Base-by-base conservation (phyloP, 1,140 invertebrate species). In the Eurosta solidaginis region DNA sequence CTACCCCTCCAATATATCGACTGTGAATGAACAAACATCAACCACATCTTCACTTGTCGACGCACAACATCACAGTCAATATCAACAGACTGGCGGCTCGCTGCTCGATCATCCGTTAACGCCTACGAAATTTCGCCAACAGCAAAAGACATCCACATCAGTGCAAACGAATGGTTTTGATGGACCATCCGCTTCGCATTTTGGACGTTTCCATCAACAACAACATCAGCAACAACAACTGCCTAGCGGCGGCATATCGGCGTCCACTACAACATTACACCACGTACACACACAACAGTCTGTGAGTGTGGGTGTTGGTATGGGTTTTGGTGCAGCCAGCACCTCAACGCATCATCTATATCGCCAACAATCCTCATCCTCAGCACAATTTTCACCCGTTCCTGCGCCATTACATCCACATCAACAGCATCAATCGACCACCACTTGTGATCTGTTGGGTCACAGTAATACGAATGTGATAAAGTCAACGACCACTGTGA, bases 391-490 rank as follows among this genome's bases (percentile, higher is more conserved):
- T 36, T 87, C 85, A 54, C 85, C 85, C 27, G 78, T 85, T 79
- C 85, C 85, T 68, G 78, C 83, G 49, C 85, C 85, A n/a, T 80
- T 84, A 74, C 83, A 87, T 81, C 77, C 80, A n/a, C 78, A 81
- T 54, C 85, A 87, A 79, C 79, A 83, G 74, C 82, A 87, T 75
- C 84, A 85, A 73, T 87, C 85, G 79, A 87, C 86, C 2, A 87
- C 84, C 77, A 87, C 86, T 68, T 81, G 82, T 78, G 85, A 87
- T 54, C 77, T 87, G 79, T 80, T 87, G 78, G 84, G 82, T 77
- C 80, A 81, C 74, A 81, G 80, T 49, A 87, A 87, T 83, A 80
- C 85, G 78, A 87, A 87, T 87, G 85, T 87, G 84, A 87, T 86
- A 85, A 87, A 85, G 78, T 86, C 84, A 36, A 86, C 86, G 75